Percentiles rank a stretch among this genome's conserved stretches.
Evolutionary conservation across 2,113 vertebrate species (phyloP).

Genomic region (Quiscalus mexicanus): DNA sequence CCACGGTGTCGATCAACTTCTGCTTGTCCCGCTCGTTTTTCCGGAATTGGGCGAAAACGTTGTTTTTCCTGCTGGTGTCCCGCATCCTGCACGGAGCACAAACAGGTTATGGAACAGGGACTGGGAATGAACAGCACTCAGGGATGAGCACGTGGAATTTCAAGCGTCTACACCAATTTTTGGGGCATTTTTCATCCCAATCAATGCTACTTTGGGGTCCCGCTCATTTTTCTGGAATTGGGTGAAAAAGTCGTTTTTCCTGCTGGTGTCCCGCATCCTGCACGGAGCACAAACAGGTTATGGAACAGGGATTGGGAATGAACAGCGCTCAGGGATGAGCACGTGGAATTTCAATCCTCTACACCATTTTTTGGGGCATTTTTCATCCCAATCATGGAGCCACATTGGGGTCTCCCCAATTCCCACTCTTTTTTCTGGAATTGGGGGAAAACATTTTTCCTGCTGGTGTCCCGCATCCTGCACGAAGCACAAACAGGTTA

Average conservation of each 20-base stretch:
- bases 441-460: not conserved
- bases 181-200: too few species aligned
- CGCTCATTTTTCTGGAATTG: constrained; percentile 94
- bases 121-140: too few species aligned
- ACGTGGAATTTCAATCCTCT: not conserved
- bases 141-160: too few species aligned
- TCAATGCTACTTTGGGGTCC: not conserved
- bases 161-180: too few species aligned
- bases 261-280: constrained; percentile 93
- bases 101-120: not conserved
- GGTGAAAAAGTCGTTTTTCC: constrained; percentile 88
- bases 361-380: fast-evolving
- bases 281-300: not conserved
- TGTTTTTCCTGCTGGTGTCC: constrained; percentile 91
- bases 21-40: constrained; percentile 96
- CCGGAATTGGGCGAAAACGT: constrained; percentile 73
- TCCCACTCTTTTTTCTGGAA: fast-evolving
- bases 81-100: constrained; percentile 83
- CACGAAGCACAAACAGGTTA: not conserved
- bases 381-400: not conserved
- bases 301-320: not conserved
- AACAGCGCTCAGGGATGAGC: fast-evolving
- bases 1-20: constrained; percentile 93
- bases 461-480: constrained; percentile 91
- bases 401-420: not conserved